Percentiles rank a stretch among this genome's conserved stretches.
phyloP scores from a whole-genome alignment of 2,797 vertebrate species.

The Xyrichtys novacula region DNA sequence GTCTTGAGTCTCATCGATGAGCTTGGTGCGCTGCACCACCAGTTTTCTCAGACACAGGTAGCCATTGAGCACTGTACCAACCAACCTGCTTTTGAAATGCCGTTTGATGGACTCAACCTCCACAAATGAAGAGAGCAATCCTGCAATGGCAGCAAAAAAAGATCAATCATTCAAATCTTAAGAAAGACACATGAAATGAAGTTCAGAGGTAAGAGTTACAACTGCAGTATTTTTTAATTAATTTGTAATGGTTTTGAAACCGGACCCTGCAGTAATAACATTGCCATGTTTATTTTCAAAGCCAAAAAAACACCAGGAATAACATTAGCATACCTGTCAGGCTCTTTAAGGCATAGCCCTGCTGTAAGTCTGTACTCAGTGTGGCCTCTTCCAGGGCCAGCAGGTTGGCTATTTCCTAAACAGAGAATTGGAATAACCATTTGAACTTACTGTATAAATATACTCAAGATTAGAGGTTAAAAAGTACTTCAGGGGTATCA shows the following conservation, averaged over 20 bases:
- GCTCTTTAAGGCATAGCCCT: constrained; percentile 98
- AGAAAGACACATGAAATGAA: not conserved
- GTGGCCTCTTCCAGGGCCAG: constrained; percentile 97
- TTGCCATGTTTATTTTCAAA: not conserved
- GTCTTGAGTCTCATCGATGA: constrained; percentile 98
- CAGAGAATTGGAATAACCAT: not conserved
- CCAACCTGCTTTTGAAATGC: constrained; percentile 97
- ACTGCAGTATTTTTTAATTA: no score
- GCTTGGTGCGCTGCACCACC: constrained; percentile 97
- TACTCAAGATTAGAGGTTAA: not conserved
- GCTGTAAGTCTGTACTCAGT: constrained; percentile 96
- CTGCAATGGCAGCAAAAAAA: constrained; percentile 73
- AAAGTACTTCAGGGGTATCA: not conserved
- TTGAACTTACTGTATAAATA: not conserved
- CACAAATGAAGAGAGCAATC: constrained; percentile 96
- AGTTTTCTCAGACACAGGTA: constrained; percentile 97
- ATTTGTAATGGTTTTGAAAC: no score
- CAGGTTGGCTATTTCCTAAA: constrained; percentile 96
- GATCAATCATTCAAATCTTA: not conserved
- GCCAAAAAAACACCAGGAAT: not conserved
- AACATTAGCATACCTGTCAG: constrained; percentile 89
- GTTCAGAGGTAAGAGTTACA: not conserved
- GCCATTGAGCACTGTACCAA: constrained; percentile 98
- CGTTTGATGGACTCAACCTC: constrained; percentile 99
- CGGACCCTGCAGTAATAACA: not conserved